Evolutionary conservation across 2,113 vertebrate genomes (phyloP), one percentile per base, ranked within the genome.

Genomic region (Hippocampus zosterae): DNA sequence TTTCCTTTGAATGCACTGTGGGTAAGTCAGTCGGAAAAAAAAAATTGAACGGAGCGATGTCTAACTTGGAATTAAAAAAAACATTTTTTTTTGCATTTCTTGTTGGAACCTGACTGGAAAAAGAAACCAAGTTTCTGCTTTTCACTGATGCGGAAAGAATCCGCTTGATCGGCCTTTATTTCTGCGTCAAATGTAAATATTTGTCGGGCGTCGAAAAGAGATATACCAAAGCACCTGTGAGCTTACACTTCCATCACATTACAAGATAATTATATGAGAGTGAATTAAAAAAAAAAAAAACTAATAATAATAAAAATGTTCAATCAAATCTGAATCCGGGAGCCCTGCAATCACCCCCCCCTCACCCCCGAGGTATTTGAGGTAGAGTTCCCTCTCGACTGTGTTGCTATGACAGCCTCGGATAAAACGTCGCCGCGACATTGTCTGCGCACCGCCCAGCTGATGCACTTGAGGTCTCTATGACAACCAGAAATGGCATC

Each of bases 391-490:
- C 33, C 73, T 81, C 81, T 79, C 56, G 68, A 74, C 82, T n/a
- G 74, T 71, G 86, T 89, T 85, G 88, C 85, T 83, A 89, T 87
- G 84, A 84, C 76, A 86, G 84, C 75, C 63, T 85, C 81, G 4
- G 44, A 81, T 77, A 84, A 84, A 75, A 79, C 72, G 65, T 73
- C 83, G 83, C 81, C 71, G 86, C 79, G 75, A 85, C 79, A 83
- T 80, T 82, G 86, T 84, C 80, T 81, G 69, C 78, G 56, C 65
- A 71, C 85, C 72, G 78, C 86, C 73, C 83, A 82, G 86, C 84
- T 88, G 82, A 90, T 90, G 90, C 91, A 90, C 90, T 91, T 84
- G 84, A 91, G 90, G 85, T 88, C 78, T 87, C 88, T 66, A 85
- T 89, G 88, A 81, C 86, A 90, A 89, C 91, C 89, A 70, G 81